Conservation (phyloP, 2,888 invertebrate species). For the Tetragonisca angustula region DNA sequence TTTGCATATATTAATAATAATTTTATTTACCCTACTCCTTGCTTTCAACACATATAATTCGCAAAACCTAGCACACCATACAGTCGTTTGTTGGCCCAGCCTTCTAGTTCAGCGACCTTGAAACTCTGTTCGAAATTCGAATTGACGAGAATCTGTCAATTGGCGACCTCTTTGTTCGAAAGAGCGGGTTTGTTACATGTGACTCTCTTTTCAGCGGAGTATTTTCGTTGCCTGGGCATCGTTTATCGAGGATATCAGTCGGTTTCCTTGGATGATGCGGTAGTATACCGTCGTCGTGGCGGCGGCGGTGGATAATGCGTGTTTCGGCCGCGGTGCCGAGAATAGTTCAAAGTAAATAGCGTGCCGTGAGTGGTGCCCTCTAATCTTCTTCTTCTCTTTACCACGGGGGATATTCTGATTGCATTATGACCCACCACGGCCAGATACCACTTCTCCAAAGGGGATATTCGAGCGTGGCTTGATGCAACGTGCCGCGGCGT, state of each 20-base stretch:
- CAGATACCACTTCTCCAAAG: slow-evolving; percentile 66
- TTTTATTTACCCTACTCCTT: too few species aligned
- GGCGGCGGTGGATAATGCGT: slow-evolving; percentile 66
- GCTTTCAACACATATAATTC: too few species aligned
- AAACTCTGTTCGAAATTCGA: not conserved
- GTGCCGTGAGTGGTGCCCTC: slow-evolving; percentile 71
- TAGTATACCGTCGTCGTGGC: slow-evolving; percentile 43
- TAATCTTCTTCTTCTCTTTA: slow-evolving; percentile 69
- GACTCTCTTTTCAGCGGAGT: slow-evolving; percentile 2
- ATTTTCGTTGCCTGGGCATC: slow-evolving; percentile 41
- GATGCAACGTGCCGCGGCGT: slow-evolving; percentile 54
- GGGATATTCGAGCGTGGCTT: slow-evolving; percentile 57
- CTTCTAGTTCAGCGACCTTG: not conserved
- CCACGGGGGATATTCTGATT: slow-evolving; percentile 68
- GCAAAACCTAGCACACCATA: too few species aligned
- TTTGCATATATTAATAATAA: too few species aligned
- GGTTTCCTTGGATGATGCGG: slow-evolving; percentile 52
- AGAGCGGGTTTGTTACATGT: too few species aligned
- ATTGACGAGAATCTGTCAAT: not conserved
- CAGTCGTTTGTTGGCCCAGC: too few species aligned
- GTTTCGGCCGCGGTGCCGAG: slow-evolving; percentile 70
- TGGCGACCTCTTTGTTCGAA: not conserved
- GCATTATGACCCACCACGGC: slow-evolving; percentile 66
- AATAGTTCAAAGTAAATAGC: slow-evolving; percentile 76
- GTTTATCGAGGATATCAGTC: slow-evolving; percentile 64